Evolutionary conservation across 2,797 vertebrate species (phyloP).

Genomic region (Crypturellus tataupa): DNA sequence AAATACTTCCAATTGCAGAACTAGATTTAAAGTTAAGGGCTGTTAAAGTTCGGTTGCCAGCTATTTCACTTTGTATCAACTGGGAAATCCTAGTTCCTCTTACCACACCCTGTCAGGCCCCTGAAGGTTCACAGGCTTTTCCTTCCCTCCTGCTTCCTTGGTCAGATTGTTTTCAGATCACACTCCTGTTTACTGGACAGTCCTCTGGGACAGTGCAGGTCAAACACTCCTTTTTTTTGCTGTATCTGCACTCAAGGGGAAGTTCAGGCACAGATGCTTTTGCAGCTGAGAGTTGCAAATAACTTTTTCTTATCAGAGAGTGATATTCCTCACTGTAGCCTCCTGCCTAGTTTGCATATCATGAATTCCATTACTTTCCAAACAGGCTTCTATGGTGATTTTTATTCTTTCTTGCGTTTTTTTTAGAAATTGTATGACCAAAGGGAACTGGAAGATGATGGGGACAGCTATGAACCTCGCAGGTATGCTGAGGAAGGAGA

Average conservation of each 20-base stretch:
- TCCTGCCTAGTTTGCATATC: background rate
- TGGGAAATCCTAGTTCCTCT: background rate
- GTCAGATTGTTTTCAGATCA: background rate
- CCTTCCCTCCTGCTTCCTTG: background rate
- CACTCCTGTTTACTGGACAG: background rate
- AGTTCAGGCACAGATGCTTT: background rate
- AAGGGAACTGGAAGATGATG: background rate
- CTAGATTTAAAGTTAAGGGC: background rate
- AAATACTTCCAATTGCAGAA: background rate
- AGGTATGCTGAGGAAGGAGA: conserved; percentile 81
- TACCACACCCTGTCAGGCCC: background rate
- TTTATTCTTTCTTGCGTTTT: background rate
- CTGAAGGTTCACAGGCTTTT: background rate
- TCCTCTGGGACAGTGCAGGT: background rate
- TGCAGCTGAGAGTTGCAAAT: background rate
- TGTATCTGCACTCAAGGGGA: background rate
- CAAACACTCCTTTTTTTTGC: background rate
- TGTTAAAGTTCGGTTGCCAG: background rate
- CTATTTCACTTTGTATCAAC: background rate
- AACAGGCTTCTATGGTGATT: background rate
- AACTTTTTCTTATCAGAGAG: background rate
- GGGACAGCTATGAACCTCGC: conserved; percentile 14
- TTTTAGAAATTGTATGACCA: conserved; percentile 73
- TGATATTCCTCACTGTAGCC: background rate
- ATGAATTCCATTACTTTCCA: background rate